phyloP scores from a whole-genome alignment of 2,113 vertebrate species.

The Lanius collurio region DNA sequence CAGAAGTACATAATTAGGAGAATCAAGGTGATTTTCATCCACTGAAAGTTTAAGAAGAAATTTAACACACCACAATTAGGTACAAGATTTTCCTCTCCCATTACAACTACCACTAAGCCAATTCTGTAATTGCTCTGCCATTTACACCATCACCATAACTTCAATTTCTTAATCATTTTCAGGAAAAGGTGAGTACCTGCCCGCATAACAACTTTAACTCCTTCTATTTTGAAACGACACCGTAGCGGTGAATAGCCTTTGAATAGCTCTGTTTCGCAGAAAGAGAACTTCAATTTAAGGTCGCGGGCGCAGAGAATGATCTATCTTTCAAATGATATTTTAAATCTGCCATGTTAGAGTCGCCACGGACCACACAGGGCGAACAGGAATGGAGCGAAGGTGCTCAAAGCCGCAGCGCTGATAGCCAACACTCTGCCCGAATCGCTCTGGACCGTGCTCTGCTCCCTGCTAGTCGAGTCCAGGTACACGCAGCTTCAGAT shows the following conservation, averaged over 20 bases:
- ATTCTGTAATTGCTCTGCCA: neutral
- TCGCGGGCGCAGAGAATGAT: rapidly evolving
- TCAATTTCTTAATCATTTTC: neutral
- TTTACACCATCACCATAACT: neutral
- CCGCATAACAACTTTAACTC: neutral
- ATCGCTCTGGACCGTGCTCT: neutral
- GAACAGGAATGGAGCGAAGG: neutral
- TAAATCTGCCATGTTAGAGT: neutral
- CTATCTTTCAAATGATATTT: neutral
- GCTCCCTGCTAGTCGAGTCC: neutral
- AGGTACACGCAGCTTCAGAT: rapidly evolving
- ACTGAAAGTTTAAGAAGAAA: neutral
- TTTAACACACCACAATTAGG: neutral
- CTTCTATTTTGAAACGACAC: neutral
- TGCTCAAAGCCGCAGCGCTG: neutral
- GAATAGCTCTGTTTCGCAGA: neutral
- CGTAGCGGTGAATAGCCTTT: rapidly evolving
- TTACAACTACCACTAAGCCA: neutral
- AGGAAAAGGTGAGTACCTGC: neutral
- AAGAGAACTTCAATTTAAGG: neutral
- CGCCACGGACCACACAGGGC: neutral
- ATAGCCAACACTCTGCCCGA: neutral
- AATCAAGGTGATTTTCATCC: neutral
- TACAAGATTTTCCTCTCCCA: slow-evolving; percentile 2
- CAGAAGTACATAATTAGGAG: neutral